Evolutionary conservation across 2,797 vertebrate species (phyloP), one percentile per base, ranked within the genome.

Genomic region (Cynodonichthys magdalenae): DNA sequence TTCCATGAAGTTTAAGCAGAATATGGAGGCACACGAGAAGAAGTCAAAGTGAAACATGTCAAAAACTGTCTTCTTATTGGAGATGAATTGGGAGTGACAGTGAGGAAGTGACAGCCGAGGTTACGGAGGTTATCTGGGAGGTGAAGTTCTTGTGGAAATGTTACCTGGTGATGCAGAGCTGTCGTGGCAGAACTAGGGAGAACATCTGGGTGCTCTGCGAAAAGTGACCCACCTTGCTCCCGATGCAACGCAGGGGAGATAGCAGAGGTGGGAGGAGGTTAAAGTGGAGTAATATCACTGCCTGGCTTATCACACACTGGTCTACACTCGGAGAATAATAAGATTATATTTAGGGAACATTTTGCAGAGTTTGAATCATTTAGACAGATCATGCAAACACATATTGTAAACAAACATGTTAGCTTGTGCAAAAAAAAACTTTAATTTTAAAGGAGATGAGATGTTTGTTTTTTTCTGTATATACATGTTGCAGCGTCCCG

Each of bases 151-250:
- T 42, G 51, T 63, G 63, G 80, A 76, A 80, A 68, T 64, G 74
- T 51, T 61, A 46, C 67, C 71, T 74, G 80, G 51, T 83, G 85
- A 90, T 74, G 80, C 79, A 63, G 64, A 71, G 68, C 81, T 69
- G 52, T 82, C 63, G 80, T 72, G 75, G 74, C 81, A 63, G 77
- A 34, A 71, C 77, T 89, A 84, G 85, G 81, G 84, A 85, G 70
- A 55, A 77, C 44, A 41, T 61, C 79, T 66, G 72, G 67, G 57
- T 75, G 87, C 76, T 83, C 71, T 59, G 63, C 74, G 81, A 74
- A 84, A 82, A 83, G 77, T 86, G 85, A 84, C 80, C 54, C 85
- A 71, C 80, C 74, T 69, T 39, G 42, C 59, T 71, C 71, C 69
- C 17, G 41, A 52, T 74, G 63, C 63, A 50, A 78, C 61, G 66